Percentiles rank a stretch among this genome's conserved stretches.
phyloP scores from a whole-genome alignment of 2,113 vertebrate species.

The Anguilla japonica region DNA sequence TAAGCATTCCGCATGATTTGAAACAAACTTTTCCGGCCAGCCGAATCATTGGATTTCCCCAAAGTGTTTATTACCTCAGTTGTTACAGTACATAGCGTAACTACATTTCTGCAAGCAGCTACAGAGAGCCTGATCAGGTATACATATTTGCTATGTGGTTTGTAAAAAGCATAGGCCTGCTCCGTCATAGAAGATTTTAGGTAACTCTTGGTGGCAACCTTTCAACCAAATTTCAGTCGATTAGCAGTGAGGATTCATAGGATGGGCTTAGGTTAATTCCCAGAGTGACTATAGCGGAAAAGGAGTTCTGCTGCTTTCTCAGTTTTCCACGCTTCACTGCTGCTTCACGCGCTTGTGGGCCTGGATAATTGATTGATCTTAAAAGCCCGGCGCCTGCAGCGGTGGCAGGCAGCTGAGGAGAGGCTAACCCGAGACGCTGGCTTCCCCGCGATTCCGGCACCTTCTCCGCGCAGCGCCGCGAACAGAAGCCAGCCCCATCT shows the following conservation, averaged over 20 bases:
- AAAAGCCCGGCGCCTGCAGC: background rate
- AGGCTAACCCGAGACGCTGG: background rate
- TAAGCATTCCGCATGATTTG: background rate
- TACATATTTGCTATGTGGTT: too few species aligned
- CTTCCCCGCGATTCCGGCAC: conserved; percentile 6
- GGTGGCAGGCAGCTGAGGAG: background rate
- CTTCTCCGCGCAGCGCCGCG: background rate
- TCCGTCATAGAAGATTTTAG: too few species aligned
- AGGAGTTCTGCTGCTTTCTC: background rate
- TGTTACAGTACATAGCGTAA: background rate
- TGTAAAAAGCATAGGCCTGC: too few species aligned
- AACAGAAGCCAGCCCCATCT: conserved; percentile 19
- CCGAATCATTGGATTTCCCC: background rate
- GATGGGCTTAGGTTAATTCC: too few species aligned
- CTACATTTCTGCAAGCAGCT: too few species aligned
- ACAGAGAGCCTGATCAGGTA: background rate
- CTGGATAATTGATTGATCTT: background rate
- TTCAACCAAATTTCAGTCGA: too few species aligned
- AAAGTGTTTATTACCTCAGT: background rate
- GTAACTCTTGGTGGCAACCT: too few species aligned
- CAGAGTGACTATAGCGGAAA: background rate
- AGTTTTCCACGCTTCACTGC: background rate
- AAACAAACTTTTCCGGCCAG: too few species aligned
- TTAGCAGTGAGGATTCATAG: too few species aligned
- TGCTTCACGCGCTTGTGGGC: background rate